These are phyloP conservation scores for Neocloeon triangulifer DNA, from an alignment of 1,140 invertebrate species.

Conservation along the genomic window DNA sequence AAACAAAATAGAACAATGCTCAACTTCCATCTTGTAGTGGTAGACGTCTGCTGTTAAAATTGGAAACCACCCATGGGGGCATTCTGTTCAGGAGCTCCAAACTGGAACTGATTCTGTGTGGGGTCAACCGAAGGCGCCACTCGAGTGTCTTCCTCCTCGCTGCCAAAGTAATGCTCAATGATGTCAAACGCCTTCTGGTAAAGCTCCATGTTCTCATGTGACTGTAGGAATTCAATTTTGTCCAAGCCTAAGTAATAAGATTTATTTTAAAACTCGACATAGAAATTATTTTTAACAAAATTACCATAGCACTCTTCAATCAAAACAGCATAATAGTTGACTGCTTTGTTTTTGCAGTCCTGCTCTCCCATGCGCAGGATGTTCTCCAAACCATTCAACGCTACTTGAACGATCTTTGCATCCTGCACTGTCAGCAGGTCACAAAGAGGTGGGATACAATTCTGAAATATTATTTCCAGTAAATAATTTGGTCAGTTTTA, in stretches of 20 bases:
- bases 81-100: constrained; percentile 42
- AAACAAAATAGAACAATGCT: too few species aligned
- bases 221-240: constrained; percentile 93
- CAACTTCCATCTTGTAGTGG: too few species aligned
- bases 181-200: constrained; percentile 93
- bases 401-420: constrained; percentile 92
- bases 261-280: too few species aligned
- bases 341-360: constrained; percentile 40
- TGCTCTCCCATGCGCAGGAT: constrained; percentile 82
- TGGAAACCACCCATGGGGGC: constrained; percentile 55
- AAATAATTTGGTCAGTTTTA: too few species aligned
- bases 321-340: constrained; percentile 77
- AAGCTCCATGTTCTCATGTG: constrained; percentile 88
- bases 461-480: too few species aligned
- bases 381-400: constrained; percentile 89
- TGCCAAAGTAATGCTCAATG: constrained; percentile 85
- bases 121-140: constrained; percentile 57
- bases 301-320: constrained; percentile 93
- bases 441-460: constrained; percentile 85
- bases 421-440: constrained; percentile 86
- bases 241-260: constrained; percentile 71
- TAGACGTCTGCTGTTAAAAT: too few species aligned
- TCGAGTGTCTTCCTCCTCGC: constrained; percentile 70
- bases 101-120: constrained; percentile 54
- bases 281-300: constrained; percentile 9